A percentile compares a stretch with the other conserved stretches of the same genome.
These are phyloP conservation scores for Pitangus sulphuratus DNA, from an alignment of 2,797 vertebrate species.

Conservation along the genomic window DNA sequence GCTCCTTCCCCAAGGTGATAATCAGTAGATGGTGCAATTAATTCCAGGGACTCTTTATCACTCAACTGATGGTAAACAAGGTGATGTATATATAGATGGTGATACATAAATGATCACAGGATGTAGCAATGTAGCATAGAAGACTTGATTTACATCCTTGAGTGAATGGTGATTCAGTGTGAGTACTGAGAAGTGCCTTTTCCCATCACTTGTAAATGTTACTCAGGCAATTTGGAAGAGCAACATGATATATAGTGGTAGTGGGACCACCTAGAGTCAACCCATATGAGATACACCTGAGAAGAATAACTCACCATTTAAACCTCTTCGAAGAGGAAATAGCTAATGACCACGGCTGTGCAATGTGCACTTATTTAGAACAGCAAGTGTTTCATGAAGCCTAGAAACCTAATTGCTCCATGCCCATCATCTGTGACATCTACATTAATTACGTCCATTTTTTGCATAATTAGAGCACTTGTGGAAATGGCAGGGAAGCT, in stretches of 20 bases:
- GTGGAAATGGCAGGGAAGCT: neutral
- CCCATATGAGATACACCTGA: neutral
- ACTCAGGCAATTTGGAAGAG: neutral
- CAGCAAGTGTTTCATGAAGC: neutral
- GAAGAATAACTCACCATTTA: neutral
- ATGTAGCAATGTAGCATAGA: neutral
- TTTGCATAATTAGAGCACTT: constrained; percentile 31
- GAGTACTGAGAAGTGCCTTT: neutral
- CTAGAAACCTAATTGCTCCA: constrained; percentile 1
- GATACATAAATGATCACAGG: neutral
- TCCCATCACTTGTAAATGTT: neutral
- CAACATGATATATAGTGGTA: neutral
- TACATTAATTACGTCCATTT: constrained; percentile 26
- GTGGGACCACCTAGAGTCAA: neutral
- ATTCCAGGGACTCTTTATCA: neutral
- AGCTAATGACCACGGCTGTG: neutral
- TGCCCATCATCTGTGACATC: constrained; percentile 38
- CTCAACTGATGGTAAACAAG: neutral
- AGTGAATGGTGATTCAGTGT: neutral
- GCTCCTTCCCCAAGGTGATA: neutral
- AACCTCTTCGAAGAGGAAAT: neutral
- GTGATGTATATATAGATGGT: neutral
- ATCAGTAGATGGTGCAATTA: neutral
- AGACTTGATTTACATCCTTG: neutral
- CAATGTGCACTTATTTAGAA: neutral